These are phyloP conservation scores for Dermatemys mawii DNA, from an alignment of 2,113 vertebrate genomes.

Conservation along the genomic window DNA sequence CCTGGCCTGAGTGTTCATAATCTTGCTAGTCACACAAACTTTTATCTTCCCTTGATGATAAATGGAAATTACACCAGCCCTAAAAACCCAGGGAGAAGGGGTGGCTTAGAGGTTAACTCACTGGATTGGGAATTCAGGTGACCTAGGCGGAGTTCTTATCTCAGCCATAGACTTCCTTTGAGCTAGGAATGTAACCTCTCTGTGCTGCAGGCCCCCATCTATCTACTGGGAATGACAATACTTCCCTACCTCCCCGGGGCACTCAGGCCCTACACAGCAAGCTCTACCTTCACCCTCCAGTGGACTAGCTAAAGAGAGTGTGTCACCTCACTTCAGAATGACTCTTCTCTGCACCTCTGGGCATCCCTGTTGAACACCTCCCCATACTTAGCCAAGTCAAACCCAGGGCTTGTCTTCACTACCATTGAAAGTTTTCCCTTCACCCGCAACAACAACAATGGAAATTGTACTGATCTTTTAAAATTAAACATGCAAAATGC, in stretches of 20 bases:
- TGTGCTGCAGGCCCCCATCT: background rate
- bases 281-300: background rate
- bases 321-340: too few species aligned
- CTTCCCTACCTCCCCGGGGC: accelerated
- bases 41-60: too few species aligned
- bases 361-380: background rate
- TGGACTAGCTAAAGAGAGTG: background rate
- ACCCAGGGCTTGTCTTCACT: background rate
- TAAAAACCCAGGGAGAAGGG: background rate
- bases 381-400: background rate
- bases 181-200: background rate
- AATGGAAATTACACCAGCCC: accelerated
- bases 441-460: background rate
- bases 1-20: accelerated
- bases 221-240: background rate
- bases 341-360: background rate
- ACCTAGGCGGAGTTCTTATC: accelerated
- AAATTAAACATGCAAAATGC: background rate
- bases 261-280: background rate
- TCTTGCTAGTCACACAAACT: background rate
- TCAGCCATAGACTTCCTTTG: background rate
- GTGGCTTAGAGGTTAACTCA: background rate
- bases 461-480: background rate
- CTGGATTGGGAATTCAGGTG: background rate
- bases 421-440: too few species aligned